Percentiles rank a stretch among this genome's conserved stretches.
These are phyloP conservation scores for Anagrus nilaparvatae DNA, from an alignment of 1,140 invertebrate species.

Conservation along the genomic window DNA sequence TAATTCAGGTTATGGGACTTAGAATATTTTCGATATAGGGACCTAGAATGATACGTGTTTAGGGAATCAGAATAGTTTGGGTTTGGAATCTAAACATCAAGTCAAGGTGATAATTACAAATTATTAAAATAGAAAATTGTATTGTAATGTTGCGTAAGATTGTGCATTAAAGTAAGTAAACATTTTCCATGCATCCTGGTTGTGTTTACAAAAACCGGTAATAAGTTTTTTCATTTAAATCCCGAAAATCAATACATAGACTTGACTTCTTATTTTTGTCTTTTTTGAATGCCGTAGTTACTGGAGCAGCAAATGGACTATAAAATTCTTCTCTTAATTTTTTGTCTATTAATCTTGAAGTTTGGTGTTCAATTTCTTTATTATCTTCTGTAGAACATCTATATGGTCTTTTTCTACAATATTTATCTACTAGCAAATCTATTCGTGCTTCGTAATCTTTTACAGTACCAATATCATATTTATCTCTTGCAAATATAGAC, in stretches of 20 bases:
- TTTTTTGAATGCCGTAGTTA: constrained; percentile 3
- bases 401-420: constrained; percentile 4
- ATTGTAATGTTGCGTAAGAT: no score
- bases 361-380: constrained; percentile 9
- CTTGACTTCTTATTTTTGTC: not conserved
- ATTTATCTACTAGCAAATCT: constrained; percentile 11
- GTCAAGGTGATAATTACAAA: no score
- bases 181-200: no score
- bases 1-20: no score
- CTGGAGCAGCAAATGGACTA: constrained; percentile 3
- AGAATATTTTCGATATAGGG: no score
- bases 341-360: constrained; percentile 2
- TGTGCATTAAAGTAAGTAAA: no score
- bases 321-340: constrained; percentile 6
- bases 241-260: constrained; percentile 1
- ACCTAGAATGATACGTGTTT: no score
- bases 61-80: no score
- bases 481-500: constrained; percentile 15
- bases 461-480: constrained; percentile 15
- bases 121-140: no score
- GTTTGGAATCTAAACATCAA: no score
- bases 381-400: constrained; percentile 3
- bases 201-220: no score
- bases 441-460: constrained; percentile 15
- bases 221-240: constrained; percentile 4